Evolutionary conservation across 2,797 vertebrate species (phyloP).

Genomic region (Eupleurogrammus muticus): DNA sequence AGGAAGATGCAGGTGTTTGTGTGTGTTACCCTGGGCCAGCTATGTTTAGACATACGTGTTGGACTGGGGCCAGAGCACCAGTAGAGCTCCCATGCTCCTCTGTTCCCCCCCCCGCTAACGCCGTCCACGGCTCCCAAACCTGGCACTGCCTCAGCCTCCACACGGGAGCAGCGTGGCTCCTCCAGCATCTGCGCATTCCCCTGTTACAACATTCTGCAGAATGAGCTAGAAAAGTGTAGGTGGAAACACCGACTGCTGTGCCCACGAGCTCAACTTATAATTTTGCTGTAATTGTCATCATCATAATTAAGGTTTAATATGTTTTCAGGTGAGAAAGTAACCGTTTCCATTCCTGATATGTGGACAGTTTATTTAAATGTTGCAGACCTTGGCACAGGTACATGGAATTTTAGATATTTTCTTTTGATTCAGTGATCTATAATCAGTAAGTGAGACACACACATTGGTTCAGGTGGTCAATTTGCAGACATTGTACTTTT

Average conservation of each 20-base stretch:
- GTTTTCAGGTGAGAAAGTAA: no score
- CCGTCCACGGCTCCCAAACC: slow-evolving; percentile 60
- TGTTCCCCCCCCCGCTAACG: slow-evolving; percentile 41
- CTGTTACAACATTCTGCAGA: slow-evolving; percentile 30
- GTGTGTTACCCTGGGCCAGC: slow-evolving; percentile 69
- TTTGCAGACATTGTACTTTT: no score
- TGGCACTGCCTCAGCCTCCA: slow-evolving; percentile 60
- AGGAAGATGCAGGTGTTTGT: slow-evolving; percentile 78
- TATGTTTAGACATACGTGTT: slow-evolving; percentile 78
- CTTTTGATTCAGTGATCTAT: no score
- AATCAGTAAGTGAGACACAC: no score
- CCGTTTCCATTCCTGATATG: no score
- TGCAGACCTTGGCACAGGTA: no score
- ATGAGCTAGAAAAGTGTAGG: slow-evolving; percentile 20
- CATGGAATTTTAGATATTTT: no score
- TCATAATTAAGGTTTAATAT: background rate
- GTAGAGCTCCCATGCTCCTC: slow-evolving; percentile 54
- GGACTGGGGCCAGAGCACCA: slow-evolving; percentile 69
- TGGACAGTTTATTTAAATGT: no score
- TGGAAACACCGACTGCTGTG: slow-evolving; percentile 19
- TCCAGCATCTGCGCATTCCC: slow-evolving; percentile 64
- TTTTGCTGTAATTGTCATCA: background rate
- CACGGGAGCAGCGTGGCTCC: slow-evolving; percentile 55
- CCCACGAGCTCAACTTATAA: background rate
- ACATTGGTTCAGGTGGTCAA: no score